Conservation (phyloP, 2,888 invertebrate species). For the Conus canariensis region DNA sequence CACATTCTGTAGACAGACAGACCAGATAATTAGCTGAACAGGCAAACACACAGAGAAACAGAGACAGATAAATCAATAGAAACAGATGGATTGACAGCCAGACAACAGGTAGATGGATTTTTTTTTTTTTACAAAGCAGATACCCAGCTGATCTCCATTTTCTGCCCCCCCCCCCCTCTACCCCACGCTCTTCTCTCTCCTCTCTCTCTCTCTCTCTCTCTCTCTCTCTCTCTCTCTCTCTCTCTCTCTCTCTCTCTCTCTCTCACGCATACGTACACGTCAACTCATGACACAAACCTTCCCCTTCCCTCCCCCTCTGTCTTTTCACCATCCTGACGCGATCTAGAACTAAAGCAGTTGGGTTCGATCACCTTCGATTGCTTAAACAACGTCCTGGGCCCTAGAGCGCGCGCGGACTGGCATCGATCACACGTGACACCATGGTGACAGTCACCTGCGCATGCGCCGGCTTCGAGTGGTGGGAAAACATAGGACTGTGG, state of each 20-base stretch:
- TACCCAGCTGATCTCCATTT: too few relatives aligned
- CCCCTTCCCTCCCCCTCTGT: not conserved
- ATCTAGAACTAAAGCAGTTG: too few relatives aligned
- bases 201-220: not conserved
- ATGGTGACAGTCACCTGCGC: constrained; percentile 36
- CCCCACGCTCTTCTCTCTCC: not conserved
- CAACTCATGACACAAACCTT: not conserved
- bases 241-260: too few relatives aligned
- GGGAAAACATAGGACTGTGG: not conserved
- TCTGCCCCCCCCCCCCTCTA: not conserved
- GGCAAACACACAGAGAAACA: too few relatives aligned
- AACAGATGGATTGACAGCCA: too few relatives aligned
- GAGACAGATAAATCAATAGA: too few relatives aligned
- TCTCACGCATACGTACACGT: too few relatives aligned
- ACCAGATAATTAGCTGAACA: too few relatives aligned
- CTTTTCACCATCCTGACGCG: not conserved
- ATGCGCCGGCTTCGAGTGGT: not conserved
- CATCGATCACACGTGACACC: constrained; percentile 32
- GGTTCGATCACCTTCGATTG: constrained; percentile 32
- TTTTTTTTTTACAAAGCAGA: too few relatives aligned
- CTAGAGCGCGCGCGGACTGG: constrained; percentile 1
- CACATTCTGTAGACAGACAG: too few relatives aligned
- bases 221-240: not conserved
- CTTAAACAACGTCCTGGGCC: not conserved
- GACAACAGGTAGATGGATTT: too few relatives aligned